These are phyloP conservation scores for Brevimyrus niger DNA, from an alignment of 2,113 vertebrate species.

Conservation along the genomic window DNA sequence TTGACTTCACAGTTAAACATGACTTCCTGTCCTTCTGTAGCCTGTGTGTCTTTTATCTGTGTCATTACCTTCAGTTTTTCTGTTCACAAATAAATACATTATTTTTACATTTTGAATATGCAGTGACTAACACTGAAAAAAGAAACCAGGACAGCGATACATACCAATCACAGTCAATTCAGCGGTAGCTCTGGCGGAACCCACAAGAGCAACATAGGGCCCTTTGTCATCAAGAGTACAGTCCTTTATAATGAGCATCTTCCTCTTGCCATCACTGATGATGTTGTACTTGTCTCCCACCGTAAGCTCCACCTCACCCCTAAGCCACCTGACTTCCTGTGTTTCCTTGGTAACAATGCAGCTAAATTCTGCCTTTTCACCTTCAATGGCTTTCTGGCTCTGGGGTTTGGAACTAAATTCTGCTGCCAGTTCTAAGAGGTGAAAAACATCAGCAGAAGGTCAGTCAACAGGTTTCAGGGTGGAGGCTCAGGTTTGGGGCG, in stretches of 20 bases:
- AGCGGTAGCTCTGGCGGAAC: constrained; percentile 75
- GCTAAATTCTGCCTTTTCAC: constrained; percentile 77
- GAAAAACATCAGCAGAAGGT: constrained; percentile 5
- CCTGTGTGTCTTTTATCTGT: constrained; percentile 78
- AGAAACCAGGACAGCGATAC: constrained; percentile 24
- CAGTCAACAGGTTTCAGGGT: background rate
- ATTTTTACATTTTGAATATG: background rate
- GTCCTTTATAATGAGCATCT: constrained; percentile 74
- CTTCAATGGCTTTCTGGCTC: constrained; percentile 74
- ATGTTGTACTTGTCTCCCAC: constrained; percentile 77
- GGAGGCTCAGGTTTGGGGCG: background rate
- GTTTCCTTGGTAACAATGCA: constrained; percentile 85
- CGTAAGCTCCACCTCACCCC: constrained; percentile 66
- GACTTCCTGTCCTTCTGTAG: constrained; percentile 81
- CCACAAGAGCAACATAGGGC: constrained; percentile 72
- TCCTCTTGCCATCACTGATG: constrained; percentile 84
- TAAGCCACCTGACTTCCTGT: constrained; percentile 82
- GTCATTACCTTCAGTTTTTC: constrained; percentile 91
- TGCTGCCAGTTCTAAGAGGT: constrained; percentile 72
- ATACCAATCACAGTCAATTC: constrained; percentile 82
- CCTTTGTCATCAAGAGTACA: constrained; percentile 77
- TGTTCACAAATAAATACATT: constrained; percentile 45
- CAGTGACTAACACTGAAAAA: background rate
- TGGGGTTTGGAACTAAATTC: constrained; percentile 78
- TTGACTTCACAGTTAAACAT: constrained; percentile 94